Conservation (phyloP, 1,140 invertebrate species). For the Drosophila truncata region DNA sequence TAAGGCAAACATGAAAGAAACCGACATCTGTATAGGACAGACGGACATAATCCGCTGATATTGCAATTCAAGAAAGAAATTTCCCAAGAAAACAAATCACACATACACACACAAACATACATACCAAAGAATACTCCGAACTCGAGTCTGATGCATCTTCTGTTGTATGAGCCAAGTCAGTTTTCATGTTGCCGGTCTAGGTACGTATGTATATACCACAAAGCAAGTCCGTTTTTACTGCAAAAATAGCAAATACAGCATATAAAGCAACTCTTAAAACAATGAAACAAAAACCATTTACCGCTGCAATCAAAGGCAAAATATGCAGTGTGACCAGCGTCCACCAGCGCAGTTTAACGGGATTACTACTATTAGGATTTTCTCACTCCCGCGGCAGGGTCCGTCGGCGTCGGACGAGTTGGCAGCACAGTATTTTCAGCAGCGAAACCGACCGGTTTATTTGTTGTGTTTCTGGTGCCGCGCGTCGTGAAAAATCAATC, state of each 20-base stretch:
- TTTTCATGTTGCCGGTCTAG: background rate
- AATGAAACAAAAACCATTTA: background rate
- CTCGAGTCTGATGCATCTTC: background rate
- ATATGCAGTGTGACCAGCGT: background rate
- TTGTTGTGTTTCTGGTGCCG: slow-evolving; percentile 36
- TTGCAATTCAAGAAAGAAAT: background rate
- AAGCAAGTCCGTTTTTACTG: background rate
- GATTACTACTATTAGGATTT: background rate
- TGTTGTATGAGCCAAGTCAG: background rate
- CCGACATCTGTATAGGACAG: background rate
- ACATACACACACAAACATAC: background rate
- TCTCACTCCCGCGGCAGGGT: background rate
- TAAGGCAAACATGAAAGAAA: background rate
- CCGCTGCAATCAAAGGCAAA: background rate
- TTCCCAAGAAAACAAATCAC: too few species aligned
- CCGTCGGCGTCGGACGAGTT: slow-evolving; percentile 2
- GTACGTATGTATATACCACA: too few species aligned
- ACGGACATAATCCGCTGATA: background rate
- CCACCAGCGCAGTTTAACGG: background rate
- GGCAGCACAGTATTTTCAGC: slow-evolving; percentile 12
- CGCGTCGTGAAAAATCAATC: slow-evolving; percentile 76
- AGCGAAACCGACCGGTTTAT: slow-evolving; percentile 39
- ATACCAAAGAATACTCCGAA: slow-evolving; percentile 1
- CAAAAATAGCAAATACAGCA: background rate
- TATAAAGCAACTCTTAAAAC: background rate